Conservation (phyloP, 2,888 invertebrate species). For the Lasius fuliginosus region DNA sequence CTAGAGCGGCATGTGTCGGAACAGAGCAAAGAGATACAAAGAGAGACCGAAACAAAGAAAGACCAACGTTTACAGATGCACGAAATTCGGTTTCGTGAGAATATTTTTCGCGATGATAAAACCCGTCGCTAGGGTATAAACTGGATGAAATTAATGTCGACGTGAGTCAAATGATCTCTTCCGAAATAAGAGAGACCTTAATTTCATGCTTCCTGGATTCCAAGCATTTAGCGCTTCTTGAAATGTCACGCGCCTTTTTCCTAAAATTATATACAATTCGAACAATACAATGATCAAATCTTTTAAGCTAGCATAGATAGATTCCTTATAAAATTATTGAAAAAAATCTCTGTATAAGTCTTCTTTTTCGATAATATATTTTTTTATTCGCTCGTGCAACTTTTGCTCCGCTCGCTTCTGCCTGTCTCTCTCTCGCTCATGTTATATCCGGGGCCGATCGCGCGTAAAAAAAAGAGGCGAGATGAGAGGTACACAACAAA, state of each 20-base stretch:
- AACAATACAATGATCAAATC: background rate
- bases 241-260: background rate
- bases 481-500: conserved; percentile 45
- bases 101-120: conserved; percentile 72
- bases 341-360: background rate
- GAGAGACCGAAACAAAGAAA: conserved; percentile 52
- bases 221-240: background rate
- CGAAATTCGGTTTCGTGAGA: conserved; percentile 71
- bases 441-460: background rate
- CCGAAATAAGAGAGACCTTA: conserved; percentile 32
- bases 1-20: conserved; percentile 52
- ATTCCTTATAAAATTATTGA: background rate
- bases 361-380: background rate
- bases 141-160: conserved; percentile 65
- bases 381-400: background rate
- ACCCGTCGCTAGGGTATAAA: conserved; percentile 70
- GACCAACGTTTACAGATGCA: conserved; percentile 48
- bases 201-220: conserved; percentile 31
- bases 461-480: conserved; percentile 41
- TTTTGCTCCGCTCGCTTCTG: background rate
- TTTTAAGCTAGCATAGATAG: background rate
- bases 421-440: background rate
- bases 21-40: background rate
- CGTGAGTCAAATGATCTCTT: conserved; percentile 11
- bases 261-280: background rate